A percentile compares a stretch with the other conserved stretches of the same genome.
phyloP scores from a whole-genome alignment of 2,888 invertebrate genomes.

The Boloria selene region DNA sequence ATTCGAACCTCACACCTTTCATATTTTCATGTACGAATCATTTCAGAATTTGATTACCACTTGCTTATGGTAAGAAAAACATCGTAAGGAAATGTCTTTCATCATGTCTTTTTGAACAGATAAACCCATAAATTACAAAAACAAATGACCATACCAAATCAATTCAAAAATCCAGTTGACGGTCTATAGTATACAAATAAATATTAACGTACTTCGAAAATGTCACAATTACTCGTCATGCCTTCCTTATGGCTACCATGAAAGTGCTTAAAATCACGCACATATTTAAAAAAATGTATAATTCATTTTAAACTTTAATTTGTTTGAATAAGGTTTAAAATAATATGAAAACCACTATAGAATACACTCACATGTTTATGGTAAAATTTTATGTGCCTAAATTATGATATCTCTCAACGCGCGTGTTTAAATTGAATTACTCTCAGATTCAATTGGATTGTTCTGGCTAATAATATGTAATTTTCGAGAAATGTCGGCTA shows the following conservation, averaged over 20 bases:
- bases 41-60: no score
- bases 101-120: background rate
- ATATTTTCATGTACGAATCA: no score
- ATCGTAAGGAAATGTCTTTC: no score
- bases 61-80: no score
- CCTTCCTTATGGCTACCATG: constrained; percentile 24
- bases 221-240: constrained; percentile 18
- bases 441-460: constrained; percentile 3
- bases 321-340: background rate
- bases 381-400: constrained; percentile 30
- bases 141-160: constrained; percentile 1
- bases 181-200: background rate
- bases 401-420: constrained; percentile 32
- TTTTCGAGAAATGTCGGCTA: background rate
- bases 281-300: background rate
- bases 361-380: constrained; percentile 20
- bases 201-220: constrained; percentile 14
- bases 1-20: no score
- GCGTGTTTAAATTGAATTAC: constrained; percentile 24
- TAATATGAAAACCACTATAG: background rate
- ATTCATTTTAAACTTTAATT: background rate
- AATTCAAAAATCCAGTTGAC: constrained; percentile 7
- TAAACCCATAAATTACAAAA: background rate
- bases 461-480: background rate
- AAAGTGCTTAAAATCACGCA: constrained; percentile 2